phyloP scores from a whole-genome alignment of 2,797 vertebrate species.

The Corythornis leucogaster region DNA sequence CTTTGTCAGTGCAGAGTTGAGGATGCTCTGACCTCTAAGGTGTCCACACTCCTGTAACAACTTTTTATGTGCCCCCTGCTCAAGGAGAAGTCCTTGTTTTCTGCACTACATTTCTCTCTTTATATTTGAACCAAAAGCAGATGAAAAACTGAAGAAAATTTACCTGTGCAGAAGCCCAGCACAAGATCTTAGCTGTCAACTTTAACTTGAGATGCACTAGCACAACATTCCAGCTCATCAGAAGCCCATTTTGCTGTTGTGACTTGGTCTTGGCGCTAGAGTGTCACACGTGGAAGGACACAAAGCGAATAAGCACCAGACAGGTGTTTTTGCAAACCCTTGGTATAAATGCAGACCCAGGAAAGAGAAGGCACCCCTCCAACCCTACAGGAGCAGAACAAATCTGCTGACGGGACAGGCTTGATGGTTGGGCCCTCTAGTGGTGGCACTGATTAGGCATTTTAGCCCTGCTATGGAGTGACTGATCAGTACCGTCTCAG shows the following conservation, averaged over 20 bases:
- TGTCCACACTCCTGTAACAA: background rate
- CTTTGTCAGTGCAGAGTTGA: background rate
- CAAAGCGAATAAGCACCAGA: background rate
- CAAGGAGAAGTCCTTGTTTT: background rate
- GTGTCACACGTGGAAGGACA: background rate
- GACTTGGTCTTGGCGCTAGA: background rate
- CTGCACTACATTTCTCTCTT: background rate
- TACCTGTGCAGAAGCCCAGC: background rate
- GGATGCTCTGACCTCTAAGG: background rate
- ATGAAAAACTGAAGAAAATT: background rate
- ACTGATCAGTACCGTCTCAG: rapidly evolving
- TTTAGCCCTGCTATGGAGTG: background rate
- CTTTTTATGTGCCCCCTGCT: background rate
- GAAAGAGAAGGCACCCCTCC: background rate
- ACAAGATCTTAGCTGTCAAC: background rate
- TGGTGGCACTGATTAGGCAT: background rate
- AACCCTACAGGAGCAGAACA: background rate
- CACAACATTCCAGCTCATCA: background rate
- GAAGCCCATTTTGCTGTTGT: background rate
- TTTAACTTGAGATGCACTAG: background rate
- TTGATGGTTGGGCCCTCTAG: background rate
- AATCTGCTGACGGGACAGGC: background rate
- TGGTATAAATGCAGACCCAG: background rate
- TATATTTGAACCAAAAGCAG: background rate
- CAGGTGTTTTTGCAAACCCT: background rate